Evolutionary conservation across 2,113 vertebrate genomes (phyloP).

Genomic region (Semnornis frantzii): DNA sequence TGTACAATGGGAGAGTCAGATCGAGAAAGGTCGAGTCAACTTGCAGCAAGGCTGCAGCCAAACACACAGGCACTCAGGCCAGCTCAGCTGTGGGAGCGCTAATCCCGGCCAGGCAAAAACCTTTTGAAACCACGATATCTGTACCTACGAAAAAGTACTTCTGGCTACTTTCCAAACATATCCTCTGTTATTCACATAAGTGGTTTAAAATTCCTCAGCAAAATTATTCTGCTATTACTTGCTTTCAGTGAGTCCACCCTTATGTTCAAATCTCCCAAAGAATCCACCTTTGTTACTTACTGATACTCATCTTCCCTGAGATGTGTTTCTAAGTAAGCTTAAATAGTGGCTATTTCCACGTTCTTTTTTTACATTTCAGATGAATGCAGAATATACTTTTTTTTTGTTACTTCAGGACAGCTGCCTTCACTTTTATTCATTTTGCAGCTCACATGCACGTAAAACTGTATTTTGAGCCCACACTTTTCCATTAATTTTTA

Average conservation of each 20-base stretch:
- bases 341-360: conserved; percentile 7
- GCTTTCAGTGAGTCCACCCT: conserved; percentile 33
- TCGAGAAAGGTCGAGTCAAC: not conserved
- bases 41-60: not conserved
- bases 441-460: not conserved
- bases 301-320: not conserved
- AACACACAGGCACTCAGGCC: rapidly evolving
- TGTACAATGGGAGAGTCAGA: not conserved
- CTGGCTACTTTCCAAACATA: conserved; percentile 29
- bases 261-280: not conserved
- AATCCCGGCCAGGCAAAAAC: not conserved
- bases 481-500: not conserved
- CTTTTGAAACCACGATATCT: not conserved
- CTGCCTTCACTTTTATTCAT: not conserved
- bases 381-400: not conserved
- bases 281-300: conserved; percentile 3
- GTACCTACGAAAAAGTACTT: not conserved
- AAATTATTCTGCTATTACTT: conserved; percentile 58
- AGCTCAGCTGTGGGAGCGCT: not conserved
- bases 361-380: not conserved
- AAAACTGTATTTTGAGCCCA: not conserved
- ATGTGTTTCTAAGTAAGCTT: conserved; percentile 6
- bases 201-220: conserved; percentile 46
- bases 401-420: not conserved
- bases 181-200: conserved; percentile 37